Evolutionary conservation across 2,888 invertebrate genomes (phyloP).

Genomic region (Trichogramma dendrolimi): DNA sequence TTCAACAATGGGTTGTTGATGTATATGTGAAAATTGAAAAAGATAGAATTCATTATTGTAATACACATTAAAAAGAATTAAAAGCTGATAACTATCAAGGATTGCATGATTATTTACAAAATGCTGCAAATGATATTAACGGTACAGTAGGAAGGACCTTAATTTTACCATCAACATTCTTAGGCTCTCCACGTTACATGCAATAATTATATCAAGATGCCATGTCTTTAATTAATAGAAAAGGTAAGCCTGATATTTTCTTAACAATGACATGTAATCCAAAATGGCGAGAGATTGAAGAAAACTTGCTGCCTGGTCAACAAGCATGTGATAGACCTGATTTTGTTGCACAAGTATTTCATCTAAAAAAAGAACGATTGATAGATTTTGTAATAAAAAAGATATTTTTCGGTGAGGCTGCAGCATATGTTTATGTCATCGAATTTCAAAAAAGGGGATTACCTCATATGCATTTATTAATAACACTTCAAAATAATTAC

Average conservation of each 20-base stretch:
- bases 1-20: slow-evolving; percentile 21
- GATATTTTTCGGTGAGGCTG: neutral
- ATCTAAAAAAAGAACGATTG: slow-evolving; percentile 23
- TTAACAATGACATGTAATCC: slow-evolving; percentile 25
- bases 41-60: slow-evolving; percentile 7
- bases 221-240: slow-evolving; percentile 25
- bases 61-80: slow-evolving; percentile 14
- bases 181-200: slow-evolving; percentile 25
- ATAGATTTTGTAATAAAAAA: slow-evolving; percentile 21
- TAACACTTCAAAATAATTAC: slow-evolving; percentile 26
- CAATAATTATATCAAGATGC: slow-evolving; percentile 29
- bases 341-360: slow-evolving; percentile 19
- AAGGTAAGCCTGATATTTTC: slow-evolving; percentile 16
- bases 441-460: slow-evolving; percentile 26
- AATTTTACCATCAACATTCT: slow-evolving; percentile 21
- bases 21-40: slow-evolving; percentile 20
- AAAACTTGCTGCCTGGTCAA: slow-evolving; percentile 18
- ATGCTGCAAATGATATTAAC: slow-evolving; percentile 17
- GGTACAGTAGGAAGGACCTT: slow-evolving; percentile 11
- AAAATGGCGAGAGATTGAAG: slow-evolving; percentile 19
- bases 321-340: slow-evolving; percentile 23
- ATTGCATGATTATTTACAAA: slow-evolving; percentile 37
- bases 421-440: slow-evolving; percentile 20
- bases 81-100: slow-evolving; percentile 31
- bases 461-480: slow-evolving; percentile 30